Conservation (phyloP, 2,797 vertebrate species). For the Chloroceryle inda region DNA sequence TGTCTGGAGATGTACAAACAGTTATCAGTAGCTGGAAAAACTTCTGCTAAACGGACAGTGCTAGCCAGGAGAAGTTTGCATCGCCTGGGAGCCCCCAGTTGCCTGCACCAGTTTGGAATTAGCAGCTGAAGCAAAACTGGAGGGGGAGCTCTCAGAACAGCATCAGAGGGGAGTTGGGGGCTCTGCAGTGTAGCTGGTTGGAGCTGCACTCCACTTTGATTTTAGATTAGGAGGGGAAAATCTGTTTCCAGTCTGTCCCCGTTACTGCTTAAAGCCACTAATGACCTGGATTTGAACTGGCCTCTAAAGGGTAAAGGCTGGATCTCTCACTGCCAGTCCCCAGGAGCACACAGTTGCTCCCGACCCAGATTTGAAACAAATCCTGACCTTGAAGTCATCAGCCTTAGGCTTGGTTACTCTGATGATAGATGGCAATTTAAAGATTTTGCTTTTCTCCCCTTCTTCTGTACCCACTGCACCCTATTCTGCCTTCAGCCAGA, state of each 20-base stretch:
- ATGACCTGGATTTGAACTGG: conserved; percentile 6
- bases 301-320: neutral
- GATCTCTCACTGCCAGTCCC: neutral
- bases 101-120: accelerated
- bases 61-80: too few relatives aligned
- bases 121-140: neutral
- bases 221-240: neutral
- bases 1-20: neutral
- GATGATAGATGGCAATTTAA: conserved; percentile 27
- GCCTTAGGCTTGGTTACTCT: neutral
- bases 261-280: neutral
- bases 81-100: accelerated
- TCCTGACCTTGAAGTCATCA: neutral
- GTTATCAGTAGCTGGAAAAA: neutral
- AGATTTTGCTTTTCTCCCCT: neutral
- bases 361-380: neutral
- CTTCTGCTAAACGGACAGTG: accelerated
- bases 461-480: neutral
- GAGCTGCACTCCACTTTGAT: neutral
- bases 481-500: neutral
- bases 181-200: accelerated
- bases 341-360: neutral
- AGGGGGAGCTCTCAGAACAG: conserved; percentile 9
- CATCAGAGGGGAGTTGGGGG: neutral
- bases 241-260: neutral